A percentile compares a stretch with the other conserved stretches of the same genome.
These are phyloP conservation scores for Epinephelus moara DNA, from an alignment of 2,113 vertebrate genomes.

Conservation along the genomic window DNA sequence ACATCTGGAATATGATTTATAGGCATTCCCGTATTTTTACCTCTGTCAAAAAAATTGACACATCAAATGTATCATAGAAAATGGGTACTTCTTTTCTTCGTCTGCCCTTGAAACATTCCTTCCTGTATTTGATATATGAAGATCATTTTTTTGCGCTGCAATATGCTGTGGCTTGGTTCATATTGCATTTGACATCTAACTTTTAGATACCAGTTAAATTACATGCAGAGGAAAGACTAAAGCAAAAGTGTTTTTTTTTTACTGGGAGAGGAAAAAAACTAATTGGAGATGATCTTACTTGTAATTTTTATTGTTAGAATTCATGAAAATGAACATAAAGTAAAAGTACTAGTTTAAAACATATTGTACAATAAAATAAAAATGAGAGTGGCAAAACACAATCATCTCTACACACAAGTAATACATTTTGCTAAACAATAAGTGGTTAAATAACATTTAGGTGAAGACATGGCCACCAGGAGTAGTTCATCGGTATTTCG, in stretches of 20 bases:
- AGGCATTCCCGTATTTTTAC: too few relatives aligned
- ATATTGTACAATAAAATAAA: not conserved
- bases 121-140: not conserved
- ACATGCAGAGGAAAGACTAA: not conserved
- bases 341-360: not conserved
- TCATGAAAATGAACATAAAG: too few relatives aligned
- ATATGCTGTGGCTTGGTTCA: not conserved
- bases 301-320: not conserved
- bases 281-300: not conserved
- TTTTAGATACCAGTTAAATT: not conserved
- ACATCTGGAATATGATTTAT: too few relatives aligned
- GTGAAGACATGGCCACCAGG: not conserved
- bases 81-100: too few relatives aligned
- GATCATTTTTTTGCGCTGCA: not conserved
- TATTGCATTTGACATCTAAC: slow-evolving; percentile 2
- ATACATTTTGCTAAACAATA: not conserved
- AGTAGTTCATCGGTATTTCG: not conserved
- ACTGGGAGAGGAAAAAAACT: not conserved
- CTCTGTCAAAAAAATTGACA: too few relatives aligned
- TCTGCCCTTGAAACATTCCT: not conserved
- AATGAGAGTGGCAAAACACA: not conserved
- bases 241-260: not conserved
- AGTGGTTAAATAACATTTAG: not conserved
- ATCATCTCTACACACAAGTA: not conserved
- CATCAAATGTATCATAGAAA: not conserved